Evolutionary conservation across 92 coral and sea anemone genomes (phyloP), one percentile per base, ranked within the genome.

Genomic region (Epizoanthus fatuus): DNA sequence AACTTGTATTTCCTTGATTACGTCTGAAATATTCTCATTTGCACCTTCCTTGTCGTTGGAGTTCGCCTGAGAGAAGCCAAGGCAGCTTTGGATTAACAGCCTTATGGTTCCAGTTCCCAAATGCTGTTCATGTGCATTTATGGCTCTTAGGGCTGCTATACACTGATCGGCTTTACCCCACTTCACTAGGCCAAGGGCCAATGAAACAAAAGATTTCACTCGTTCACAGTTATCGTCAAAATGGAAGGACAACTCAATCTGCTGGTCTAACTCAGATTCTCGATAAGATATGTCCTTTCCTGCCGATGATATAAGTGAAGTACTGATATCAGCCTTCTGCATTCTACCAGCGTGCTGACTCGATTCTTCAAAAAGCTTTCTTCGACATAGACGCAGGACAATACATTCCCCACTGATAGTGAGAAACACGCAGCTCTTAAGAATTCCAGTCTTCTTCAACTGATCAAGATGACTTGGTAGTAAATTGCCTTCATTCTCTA

Each of bases 371-470:
- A 73, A 73, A 0, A 73, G 79, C 25, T 53, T 53, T 53, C 37
- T 35, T 25, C 63, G 63, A 42, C 49, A 20, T 9, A 73, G 4
- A 51, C 9, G 5, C 55, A 73, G 4, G 35, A 73, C 63, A 22
- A 53, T 73, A 37, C 63, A 54, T 3, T 5, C 55, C 4, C 17
- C 60, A 11, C n/a, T 11, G 45, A 73, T 62, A 5, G 22, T 53
- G 40, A 73, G 44, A 0, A 12, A 11, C 1, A 15, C 2, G 9
- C 79, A 73, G n/a, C 79, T 51, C 25, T 73, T 13, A 73, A 73
- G 79, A 52, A 73, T 73, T 2, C 79, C 79, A 10, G 79, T 51
- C 20, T 53, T 53, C 79, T 13, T 73, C n/a, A 73, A 6, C 35
- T 29, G 25, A 25, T 52, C 47, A 53, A 73, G 57, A 53, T 73